Evolutionary conservation across 2,797 vertebrate genomes (phyloP).

Genomic region (Gallinago stenura): DNA sequence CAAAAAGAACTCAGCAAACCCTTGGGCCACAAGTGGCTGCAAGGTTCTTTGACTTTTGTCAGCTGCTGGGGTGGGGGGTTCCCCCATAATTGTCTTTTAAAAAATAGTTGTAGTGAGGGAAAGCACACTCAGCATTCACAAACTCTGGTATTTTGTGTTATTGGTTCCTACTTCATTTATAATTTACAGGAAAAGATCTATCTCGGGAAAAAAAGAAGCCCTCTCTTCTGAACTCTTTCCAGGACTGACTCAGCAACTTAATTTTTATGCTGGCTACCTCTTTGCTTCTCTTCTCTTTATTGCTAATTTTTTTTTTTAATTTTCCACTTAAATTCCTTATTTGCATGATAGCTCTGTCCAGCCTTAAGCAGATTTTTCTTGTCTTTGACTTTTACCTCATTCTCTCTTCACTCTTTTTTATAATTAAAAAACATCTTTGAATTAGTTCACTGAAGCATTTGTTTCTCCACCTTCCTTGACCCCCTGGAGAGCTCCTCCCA

Average conservation of each 20-base stretch:
- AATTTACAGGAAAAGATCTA: conserved; percentile 46
- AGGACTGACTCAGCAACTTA: conserved; percentile 49
- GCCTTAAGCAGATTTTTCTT: conserved; percentile 74
- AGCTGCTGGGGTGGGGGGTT: neutral
- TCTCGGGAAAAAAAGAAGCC: neutral
- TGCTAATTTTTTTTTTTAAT: conserved; percentile 57
- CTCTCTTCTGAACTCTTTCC: conserved; percentile 38
- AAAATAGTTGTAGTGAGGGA: conserved; percentile 4
- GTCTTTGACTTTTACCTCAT: conserved; percentile 79
- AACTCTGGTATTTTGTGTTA: neutral
- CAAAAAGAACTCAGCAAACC: neutral
- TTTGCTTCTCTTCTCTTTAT: conserved; percentile 39
- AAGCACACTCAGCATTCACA: neutral
- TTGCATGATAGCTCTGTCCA: conserved; percentile 65
- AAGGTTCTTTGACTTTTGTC: neutral
- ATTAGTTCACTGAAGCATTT: conserved; percentile 70
- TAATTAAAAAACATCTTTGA: conserved; percentile 66
- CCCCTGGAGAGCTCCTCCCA: neutral
- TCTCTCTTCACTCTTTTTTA: neutral
- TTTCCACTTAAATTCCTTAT: conserved; percentile 75
- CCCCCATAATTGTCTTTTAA: neutral
- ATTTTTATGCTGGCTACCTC: conserved; percentile 22
- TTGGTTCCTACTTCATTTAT: conserved; percentile 47
- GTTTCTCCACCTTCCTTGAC: neutral
- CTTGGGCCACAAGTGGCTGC: neutral